These are phyloP conservation scores for Camelus bactrianus DNA, from an alignment of 2,113 vertebrate genomes.

Conservation along the genomic window DNA sequence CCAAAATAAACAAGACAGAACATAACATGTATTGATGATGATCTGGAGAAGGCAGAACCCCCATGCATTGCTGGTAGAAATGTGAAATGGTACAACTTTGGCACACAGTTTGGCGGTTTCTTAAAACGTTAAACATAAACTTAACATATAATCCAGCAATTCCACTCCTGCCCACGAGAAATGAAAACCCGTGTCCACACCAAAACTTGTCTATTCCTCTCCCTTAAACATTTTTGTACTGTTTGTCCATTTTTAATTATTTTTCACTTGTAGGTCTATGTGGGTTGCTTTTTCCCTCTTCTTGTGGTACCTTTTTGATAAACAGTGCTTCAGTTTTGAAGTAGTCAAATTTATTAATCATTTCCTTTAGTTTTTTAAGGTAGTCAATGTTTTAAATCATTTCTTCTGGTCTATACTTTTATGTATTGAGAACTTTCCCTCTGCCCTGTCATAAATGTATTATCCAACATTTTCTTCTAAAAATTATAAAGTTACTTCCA, in stretches of 20 bases:
- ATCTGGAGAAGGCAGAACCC: not conserved
- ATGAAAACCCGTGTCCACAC: not conserved
- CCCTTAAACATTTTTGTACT: not conserved
- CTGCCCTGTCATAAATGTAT: not conserved
- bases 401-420: not conserved
- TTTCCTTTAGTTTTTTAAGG: not conserved
- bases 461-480: not conserved
- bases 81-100: not conserved
- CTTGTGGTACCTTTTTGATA: not conserved
- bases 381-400: not conserved
- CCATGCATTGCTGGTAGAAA: not conserved
- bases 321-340: not conserved
- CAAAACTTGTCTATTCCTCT: not conserved
- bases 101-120: not conserved
- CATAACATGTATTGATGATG: not conserved
- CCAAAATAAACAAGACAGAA: not conserved
- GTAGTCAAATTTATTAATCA: not conserved
- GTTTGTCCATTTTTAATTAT: not conserved
- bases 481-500: not conserved
- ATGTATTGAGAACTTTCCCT: not conserved
- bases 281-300: not conserved
- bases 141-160: not conserved
- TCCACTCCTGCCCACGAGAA: not conserved
- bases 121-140: not conserved
- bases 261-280: not conserved